Conservation (phyloP, 2,797 vertebrate genomes). For the Capromys pilorides region DNA sequence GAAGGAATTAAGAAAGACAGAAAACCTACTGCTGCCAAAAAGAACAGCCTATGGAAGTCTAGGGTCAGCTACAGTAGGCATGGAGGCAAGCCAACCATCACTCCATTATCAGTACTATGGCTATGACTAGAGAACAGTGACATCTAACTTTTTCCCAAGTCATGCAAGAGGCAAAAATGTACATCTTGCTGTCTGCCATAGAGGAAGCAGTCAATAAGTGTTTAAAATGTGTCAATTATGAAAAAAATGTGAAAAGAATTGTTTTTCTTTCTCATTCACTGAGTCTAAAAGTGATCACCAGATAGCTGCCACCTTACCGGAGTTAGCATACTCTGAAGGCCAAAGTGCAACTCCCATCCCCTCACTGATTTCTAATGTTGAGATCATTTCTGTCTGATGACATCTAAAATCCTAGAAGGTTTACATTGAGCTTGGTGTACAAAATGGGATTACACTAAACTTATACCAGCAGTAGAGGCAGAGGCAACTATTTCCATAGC, state of each 20-base stretch:
- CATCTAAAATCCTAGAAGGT: not conserved
- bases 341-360: not conserved
- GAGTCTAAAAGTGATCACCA: not conserved
- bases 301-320: not conserved
- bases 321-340: not conserved
- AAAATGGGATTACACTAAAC: conserved; percentile 63
- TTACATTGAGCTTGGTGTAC: not conserved
- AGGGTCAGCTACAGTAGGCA: not conserved
- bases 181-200: not conserved
- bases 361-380: not conserved
- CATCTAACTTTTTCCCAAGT: not conserved
- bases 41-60: not conserved
- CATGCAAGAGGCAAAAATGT: not conserved
- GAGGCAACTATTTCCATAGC: conserved; percentile 76
- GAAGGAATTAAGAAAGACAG: conserved; percentile 62
- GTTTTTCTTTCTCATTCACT: not conserved
- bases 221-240: not conserved
- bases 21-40: conserved; percentile 39
- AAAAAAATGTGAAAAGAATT: not conserved
- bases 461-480: conserved; percentile 54
- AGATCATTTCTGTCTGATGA: not conserved
- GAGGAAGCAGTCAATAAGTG: not conserved
- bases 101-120: not conserved
- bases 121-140: not conserved
- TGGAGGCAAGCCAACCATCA: not conserved